phyloP scores from a whole-genome alignment of 2,113 vertebrate species.

The Pao palembangensis region DNA sequence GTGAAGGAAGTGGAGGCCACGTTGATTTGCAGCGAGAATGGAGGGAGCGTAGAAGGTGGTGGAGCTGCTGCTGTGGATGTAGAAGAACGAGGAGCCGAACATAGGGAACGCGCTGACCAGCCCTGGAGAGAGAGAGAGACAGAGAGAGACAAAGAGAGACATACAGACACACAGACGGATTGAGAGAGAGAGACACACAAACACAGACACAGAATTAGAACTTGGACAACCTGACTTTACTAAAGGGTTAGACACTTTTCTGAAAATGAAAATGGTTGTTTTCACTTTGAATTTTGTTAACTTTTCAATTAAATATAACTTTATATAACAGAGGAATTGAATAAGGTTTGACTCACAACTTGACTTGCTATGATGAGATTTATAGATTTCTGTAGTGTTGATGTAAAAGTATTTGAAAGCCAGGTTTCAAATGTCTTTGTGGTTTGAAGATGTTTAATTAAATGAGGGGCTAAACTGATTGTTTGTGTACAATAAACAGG shows the following conservation, averaged over 20 bases:
- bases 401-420: no score
- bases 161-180: background rate
- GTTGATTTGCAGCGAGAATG: constrained; percentile 66
- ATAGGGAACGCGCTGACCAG: constrained; percentile 68
- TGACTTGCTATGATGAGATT: background rate
- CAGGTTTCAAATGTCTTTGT: no score
- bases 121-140: constrained; percentile 42
- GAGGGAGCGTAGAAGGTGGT: constrained; percentile 68
- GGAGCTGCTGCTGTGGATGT: constrained; percentile 72
- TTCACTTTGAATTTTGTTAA: background rate
- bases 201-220: background rate
- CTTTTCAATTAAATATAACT: no score
- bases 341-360: background rate
- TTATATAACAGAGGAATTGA: background rate
- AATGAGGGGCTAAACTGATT: no score
- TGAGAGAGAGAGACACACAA: background rate
- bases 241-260: background rate
- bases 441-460: no score
- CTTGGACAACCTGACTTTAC: no score
- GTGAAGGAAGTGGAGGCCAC: constrained; percentile 69
- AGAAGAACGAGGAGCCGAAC: constrained; percentile 67
- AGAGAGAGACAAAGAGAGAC: background rate
- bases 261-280: no score
- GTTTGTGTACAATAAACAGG: no score
- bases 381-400: no score